Percentiles rank a stretch among this genome's conserved stretches.
Evolutionary conservation across 2,797 vertebrate genomes (phyloP).

Genomic region (Gymnopithys bicolor): DNA sequence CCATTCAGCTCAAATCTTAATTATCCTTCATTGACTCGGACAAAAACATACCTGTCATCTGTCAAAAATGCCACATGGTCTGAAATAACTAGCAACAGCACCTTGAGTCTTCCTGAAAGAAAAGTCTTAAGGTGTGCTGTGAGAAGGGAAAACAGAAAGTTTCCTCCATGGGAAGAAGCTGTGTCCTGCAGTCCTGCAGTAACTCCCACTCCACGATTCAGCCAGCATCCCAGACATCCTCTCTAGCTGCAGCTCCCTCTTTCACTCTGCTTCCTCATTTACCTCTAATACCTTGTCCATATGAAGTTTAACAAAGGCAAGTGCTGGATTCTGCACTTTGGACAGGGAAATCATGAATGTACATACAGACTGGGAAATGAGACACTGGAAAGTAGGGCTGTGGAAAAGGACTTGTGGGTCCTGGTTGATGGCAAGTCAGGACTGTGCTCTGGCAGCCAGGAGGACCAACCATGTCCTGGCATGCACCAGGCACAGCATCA

Average conservation of each 20-base stretch:
- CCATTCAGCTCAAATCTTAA: neutral
- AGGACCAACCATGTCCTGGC: too few species aligned
- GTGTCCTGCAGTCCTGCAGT: neutral
- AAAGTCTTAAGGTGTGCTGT: neutral
- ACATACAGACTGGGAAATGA: neutral
- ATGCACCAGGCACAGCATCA: too few species aligned
- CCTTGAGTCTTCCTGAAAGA: neutral
- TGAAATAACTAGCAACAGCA: neutral
- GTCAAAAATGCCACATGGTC: neutral
- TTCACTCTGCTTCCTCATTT: neutral
- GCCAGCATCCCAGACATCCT: neutral
- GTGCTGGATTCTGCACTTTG: neutral
- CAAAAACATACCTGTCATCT: neutral
- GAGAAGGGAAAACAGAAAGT: neutral
- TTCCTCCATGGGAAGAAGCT: neutral
- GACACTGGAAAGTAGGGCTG: neutral
- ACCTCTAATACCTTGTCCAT: neutral
- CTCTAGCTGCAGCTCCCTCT: neutral
- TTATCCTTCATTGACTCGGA: neutral
- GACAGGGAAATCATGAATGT: neutral
- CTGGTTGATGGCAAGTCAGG: neutral
- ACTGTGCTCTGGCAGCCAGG: too few species aligned
- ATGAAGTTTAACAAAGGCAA: neutral
- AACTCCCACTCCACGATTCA: neutral
- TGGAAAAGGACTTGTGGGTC: neutral